A percentile compares a stretch with the other conserved stretches of the same genome.
These are phyloP conservation scores for Gymnoscopelus braueri DNA, from an alignment of 2,797 vertebrate genomes.

Conservation along the genomic window DNA sequence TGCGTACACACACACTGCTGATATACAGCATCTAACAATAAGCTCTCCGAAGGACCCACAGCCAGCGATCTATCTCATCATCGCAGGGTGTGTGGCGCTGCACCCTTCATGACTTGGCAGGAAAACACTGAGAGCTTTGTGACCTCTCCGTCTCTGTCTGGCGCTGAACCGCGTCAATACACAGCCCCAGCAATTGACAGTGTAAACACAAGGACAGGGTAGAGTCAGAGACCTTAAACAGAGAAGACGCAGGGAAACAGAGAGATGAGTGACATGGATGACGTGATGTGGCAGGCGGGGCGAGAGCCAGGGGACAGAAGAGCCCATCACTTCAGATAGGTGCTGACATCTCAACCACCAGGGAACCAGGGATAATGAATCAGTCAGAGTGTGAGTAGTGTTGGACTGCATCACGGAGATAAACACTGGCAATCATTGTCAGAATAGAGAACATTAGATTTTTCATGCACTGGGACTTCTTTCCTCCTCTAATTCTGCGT, in stretches of 20 bases:
- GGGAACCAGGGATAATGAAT: too few species aligned
- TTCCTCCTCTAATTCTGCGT: too few species aligned
- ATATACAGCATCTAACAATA: too few species aligned
- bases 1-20: too few species aligned
- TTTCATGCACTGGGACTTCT: too few species aligned
- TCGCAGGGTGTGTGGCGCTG: slow-evolving; percentile 10
- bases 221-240: neutral
- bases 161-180: slow-evolving; percentile 30
- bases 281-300: slow-evolving; percentile 1
- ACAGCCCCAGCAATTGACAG: neutral
- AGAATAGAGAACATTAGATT: too few species aligned
- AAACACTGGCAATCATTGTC: too few species aligned
- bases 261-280: neutral
- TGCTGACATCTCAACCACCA: neutral
- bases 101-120: slow-evolving; percentile 34
- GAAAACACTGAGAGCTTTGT: slow-evolving; percentile 32
- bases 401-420: too few species aligned
- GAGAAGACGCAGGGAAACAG: slow-evolving; percentile 6
- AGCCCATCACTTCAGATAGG: neutral
- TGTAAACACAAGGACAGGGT: slow-evolving; percentile 17
- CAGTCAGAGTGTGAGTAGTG: too few species aligned
- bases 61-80: slow-evolving; percentile 21
- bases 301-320: neutral
- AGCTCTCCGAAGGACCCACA: too few species aligned
- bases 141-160: slow-evolving; percentile 7